Percentiles rank a stretch among this genome's conserved stretches.
Evolutionary conservation across 2,888 invertebrate species (phyloP).

Genomic region (Agrotis segetum): DNA sequence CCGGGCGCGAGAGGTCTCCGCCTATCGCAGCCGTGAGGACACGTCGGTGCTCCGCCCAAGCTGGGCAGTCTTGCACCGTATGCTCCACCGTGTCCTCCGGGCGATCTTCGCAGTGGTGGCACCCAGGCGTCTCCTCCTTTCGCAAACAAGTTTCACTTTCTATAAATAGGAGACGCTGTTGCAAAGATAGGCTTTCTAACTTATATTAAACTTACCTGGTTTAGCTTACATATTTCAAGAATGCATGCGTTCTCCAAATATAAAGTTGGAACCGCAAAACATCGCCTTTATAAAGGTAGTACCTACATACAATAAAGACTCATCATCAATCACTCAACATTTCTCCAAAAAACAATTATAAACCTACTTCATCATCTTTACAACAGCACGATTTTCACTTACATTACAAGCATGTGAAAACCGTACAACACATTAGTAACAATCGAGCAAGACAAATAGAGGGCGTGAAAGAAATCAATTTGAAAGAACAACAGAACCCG

Average conservation of each 20-base stretch:
- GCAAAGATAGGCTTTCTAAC: neutral
- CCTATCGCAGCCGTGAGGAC: no score
- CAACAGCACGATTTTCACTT: constrained; percentile 25
- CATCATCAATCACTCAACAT: neutral
- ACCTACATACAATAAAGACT: neutral
- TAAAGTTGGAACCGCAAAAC: no score
- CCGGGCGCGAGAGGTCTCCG: no score
- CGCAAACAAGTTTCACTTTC: constrained; percentile 30
- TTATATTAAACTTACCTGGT: neutral
- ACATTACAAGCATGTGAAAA: constrained; percentile 18
- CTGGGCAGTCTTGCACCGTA: no score
- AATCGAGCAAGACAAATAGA: constrained; percentile 47
- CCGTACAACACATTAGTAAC: constrained; percentile 27
- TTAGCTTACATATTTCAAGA: no score
- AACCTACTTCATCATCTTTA: neutral
- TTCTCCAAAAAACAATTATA: neutral
- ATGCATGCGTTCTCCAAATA: no score
- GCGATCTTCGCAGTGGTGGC: no score
- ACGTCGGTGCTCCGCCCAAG: no score
- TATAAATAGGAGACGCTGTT: neutral
- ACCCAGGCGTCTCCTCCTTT: no score
- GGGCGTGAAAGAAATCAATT: constrained; percentile 62
- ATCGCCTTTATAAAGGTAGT: neutral
- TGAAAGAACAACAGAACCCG: constrained; percentile 26
- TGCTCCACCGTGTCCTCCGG: no score